Percentiles rank a stretch among this genome's conserved stretches.
Conservation (phyloP, 2,113 vertebrate genomes). For the Sisor rabdophorus region DNA sequence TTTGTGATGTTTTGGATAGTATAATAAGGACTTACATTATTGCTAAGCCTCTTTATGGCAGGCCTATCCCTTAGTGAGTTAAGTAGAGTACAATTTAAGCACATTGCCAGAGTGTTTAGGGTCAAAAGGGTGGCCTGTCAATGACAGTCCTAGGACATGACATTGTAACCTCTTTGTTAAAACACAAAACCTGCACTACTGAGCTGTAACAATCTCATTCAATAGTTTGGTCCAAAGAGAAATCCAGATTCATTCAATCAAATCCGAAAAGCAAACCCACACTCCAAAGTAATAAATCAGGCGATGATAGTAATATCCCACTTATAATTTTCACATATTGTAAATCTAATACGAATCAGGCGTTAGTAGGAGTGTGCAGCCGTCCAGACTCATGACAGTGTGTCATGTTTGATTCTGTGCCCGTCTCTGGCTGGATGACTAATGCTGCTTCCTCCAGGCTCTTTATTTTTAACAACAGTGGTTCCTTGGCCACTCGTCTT, state of each 20-base stretch:
- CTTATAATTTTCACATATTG: conserved; percentile 10
- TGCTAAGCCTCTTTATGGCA: neutral
- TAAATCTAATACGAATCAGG: conserved; percentile 19
- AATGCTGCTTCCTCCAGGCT: conserved; percentile 9
- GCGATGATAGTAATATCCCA: neutral
- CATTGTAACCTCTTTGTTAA: neutral
- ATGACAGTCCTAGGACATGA: neutral
- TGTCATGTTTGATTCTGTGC: neutral
- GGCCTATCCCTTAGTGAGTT: neutral
- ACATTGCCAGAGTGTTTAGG: neutral
- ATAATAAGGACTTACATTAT: neutral
- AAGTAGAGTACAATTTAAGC: neutral
- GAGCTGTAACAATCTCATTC: neutral
- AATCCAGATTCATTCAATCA: neutral
- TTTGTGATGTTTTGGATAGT: neutral
- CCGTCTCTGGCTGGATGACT: conserved; percentile 1
- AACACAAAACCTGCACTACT: conserved; percentile 2
- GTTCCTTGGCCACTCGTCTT: conserved; percentile 22
- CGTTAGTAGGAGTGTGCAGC: neutral
- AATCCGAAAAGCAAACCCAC: neutral
- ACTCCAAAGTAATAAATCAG: neutral
- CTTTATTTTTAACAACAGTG: conserved; percentile 49
- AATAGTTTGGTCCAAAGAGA: neutral
- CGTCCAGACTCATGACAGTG: neutral
- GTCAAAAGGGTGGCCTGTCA: neutral